These are phyloP conservation scores for Amiota communis DNA, from an alignment of 2,888 invertebrate genomes.

Conservation along the genomic window DNA sequence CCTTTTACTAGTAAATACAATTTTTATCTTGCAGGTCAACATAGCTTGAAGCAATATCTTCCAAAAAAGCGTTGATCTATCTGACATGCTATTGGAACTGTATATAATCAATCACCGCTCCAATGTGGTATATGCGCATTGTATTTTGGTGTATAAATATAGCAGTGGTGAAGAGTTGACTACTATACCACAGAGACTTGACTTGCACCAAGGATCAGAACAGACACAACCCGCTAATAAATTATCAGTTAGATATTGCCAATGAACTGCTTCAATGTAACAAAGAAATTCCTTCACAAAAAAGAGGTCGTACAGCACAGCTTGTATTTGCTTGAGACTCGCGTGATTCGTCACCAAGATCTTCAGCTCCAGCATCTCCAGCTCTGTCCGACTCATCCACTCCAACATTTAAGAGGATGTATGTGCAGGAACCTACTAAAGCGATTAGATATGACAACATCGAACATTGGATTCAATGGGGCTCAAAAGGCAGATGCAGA, in stretches of 20 bases:
- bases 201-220: too few relatives aligned
- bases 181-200: not conserved
- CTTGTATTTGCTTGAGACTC: not conserved
- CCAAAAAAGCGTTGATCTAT: slow-evolving; percentile 18
- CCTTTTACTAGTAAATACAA: slow-evolving; percentile 26
- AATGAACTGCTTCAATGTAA: not conserved
- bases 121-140: not conserved
- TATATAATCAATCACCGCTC: not conserved
- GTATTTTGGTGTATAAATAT: not conserved
- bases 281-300: not conserved
- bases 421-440: not conserved
- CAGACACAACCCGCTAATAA: too few relatives aligned
- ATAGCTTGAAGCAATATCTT: slow-evolving; percentile 31
- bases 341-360: not conserved
- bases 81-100: not conserved
- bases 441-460: not conserved
- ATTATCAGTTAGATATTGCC: too few relatives aligned
- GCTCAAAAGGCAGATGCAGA: too few relatives aligned
- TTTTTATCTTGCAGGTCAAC: slow-evolving; percentile 22
- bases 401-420: not conserved
- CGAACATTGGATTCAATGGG: not conserved
- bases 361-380: too few relatives aligned
- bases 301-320: not conserved
- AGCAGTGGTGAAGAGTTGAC: not conserved
- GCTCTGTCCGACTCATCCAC: too few relatives aligned